These are phyloP conservation scores for Tetragonula clypearis DNA, from an alignment of 1,140 invertebrate genomes.

Conservation along the genomic window DNA sequence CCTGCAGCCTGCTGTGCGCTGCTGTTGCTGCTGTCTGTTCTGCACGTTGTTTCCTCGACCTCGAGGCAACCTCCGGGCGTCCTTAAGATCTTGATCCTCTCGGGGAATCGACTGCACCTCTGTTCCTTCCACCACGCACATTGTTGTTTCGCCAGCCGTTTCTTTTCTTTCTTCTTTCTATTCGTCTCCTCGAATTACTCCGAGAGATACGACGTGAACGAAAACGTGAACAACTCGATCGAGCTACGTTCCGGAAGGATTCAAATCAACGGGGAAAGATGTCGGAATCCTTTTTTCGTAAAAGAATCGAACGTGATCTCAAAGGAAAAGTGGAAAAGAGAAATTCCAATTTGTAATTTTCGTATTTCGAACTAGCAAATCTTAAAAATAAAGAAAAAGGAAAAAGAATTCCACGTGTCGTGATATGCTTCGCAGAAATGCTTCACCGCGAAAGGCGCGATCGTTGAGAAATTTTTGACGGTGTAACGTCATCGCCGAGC, in stretches of 20 bases:
- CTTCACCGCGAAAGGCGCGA: not conserved
- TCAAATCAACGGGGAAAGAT: no score
- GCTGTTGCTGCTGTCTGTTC: constrained; percentile 66
- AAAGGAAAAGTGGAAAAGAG: not conserved
- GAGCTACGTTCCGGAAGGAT: not conserved
- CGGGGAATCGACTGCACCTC: constrained; percentile 58
- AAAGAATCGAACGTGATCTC: not conserved
- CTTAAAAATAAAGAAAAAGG: not conserved
- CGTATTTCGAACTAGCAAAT: not conserved
- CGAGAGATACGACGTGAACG: not conserved
- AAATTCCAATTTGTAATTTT: not conserved
- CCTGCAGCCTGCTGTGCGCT: constrained; percentile 74
- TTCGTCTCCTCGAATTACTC: not conserved
- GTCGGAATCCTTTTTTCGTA: no score
- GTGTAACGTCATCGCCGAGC: no score
- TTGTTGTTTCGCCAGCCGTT: constrained; percentile 49
- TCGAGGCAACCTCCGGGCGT: constrained; percentile 67
- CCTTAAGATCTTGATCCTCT: constrained; percentile 69
- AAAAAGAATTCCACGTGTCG: not conserved
- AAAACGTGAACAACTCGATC: not conserved
- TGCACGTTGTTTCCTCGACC: constrained; percentile 69
- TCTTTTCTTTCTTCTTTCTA: not conserved
- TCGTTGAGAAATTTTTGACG: no score
- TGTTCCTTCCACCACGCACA: constrained; percentile 1
- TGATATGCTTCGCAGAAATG: not conserved